Evolutionary conservation across 2,113 vertebrate species (phyloP), one percentile per base, ranked within the genome.

Genomic region (Pitta sordida): DNA sequence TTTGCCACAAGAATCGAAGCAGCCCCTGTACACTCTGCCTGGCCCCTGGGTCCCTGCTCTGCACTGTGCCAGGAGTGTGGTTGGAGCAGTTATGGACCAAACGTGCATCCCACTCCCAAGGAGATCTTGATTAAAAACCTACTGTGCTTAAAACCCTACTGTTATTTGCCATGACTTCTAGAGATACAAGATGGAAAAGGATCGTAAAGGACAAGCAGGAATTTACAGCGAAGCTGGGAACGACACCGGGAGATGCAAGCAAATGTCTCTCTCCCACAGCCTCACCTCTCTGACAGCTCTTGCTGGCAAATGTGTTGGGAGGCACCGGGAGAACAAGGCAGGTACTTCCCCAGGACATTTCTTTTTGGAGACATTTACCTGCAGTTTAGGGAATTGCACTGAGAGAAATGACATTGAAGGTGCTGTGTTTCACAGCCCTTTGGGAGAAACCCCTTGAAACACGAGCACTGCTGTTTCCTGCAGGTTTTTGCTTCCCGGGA

Each of bases 231-330:
- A 36, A 70, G 80, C 55, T 23, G 73, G 58, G 75, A 71, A 14
- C 0, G 22, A 39, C 2, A n/a, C 36, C 2, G 8, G 36, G 0
- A 56, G 24, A 27, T 9, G 51, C 0, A 8, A 87, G 84, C 49
- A 11, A 11, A 41, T 15, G 58, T 80, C 44, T 34, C 0, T 21
- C 53, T 82, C 24, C 49, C 67, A 1, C 20, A 3, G 89, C 56
- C 34, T 55, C 16, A 0, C 26, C 56, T n/a, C 56, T n/a, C 81
- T 83, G 94, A 89, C 96, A 95, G 96, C 49, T 1, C 58, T 37
- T 7, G 2, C 67, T 18, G 49, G 60, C 21, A 46, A 63, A 46
- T 2, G 13, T 2, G 1, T 3, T 7, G 77, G 65, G 78, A 75
- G 85, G 62, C 74, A 29, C 69, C 34, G 3, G 1, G 27, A 76